These are phyloP conservation scores for Acyrthosiphon pisum DNA, from an alignment of 1,140 invertebrate genomes.

Conservation along the genomic window DNA sequence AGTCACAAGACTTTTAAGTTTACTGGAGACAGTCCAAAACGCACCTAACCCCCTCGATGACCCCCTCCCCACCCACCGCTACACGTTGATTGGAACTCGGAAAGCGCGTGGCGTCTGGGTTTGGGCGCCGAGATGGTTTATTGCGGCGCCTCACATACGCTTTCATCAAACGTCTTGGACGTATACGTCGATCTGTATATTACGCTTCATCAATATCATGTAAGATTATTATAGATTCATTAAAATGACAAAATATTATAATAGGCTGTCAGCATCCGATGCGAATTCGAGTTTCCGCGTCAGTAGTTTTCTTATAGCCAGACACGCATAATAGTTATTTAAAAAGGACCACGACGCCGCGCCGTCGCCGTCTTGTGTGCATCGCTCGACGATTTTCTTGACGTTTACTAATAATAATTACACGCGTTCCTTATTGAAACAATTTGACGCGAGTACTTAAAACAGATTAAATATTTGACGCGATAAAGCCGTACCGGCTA, in stretches of 20 bases:
- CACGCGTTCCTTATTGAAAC: background rate
- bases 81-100: background rate
- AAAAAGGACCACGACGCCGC: background rate
- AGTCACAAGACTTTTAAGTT: background rate
- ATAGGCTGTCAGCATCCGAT: background rate
- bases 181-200: background rate
- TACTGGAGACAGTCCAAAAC: background rate
- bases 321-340: background rate
- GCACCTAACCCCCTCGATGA: too few relatives aligned
- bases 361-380: background rate
- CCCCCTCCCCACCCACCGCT: too few relatives aligned
- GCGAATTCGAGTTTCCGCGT: background rate
- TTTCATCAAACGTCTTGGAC: background rate
- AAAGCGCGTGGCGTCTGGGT: background rate
- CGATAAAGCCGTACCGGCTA: background rate
- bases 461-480: background rate
- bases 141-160: too few relatives aligned
- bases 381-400: background rate
- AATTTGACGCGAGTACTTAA: background rate
- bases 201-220: too few relatives aligned
- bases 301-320: background rate
- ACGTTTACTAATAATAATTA: background rate
- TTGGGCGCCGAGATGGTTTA: too few relatives aligned
- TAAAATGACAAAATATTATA: constrained; percentile 18
- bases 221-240: background rate